phyloP scores from a whole-genome alignment of 2,797 vertebrate species.

The Phoeniculus purpureus region DNA sequence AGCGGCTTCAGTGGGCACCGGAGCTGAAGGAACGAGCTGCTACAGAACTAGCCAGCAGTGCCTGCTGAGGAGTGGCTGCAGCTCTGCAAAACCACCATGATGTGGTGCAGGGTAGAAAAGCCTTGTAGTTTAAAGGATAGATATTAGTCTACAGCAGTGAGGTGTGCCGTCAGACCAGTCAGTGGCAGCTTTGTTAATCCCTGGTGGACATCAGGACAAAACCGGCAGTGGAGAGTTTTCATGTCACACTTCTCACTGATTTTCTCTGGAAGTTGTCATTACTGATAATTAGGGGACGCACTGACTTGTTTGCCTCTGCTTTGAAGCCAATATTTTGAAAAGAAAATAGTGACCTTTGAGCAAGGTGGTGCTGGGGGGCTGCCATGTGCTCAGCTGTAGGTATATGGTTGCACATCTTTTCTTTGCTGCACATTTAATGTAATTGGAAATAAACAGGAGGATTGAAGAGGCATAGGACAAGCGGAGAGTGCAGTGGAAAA shows the following conservation, averaged over 20 bases:
- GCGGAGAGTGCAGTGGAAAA: background rate
- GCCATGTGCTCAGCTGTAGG: background rate
- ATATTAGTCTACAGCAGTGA: background rate
- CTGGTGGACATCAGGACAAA: background rate
- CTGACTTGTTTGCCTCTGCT: background rate
- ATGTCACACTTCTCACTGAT: background rate
- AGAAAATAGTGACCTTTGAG: background rate
- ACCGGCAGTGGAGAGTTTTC: background rate
- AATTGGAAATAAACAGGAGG: background rate
- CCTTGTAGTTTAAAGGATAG: background rate
- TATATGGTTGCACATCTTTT: background rate
- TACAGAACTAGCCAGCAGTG: background rate
- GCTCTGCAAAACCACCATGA: background rate
- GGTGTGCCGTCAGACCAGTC: background rate
- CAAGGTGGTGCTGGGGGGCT: background rate
- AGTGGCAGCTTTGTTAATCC: background rate
- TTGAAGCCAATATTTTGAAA: background rate
- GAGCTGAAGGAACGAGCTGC: background rate
- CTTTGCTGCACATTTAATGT: background rate
- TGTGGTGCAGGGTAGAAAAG: rapidly evolving
- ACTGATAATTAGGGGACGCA: background rate
- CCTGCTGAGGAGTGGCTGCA: rapidly evolving
- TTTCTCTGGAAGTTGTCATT: background rate
- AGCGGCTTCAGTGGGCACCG: too few species aligned
- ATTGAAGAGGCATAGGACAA: background rate